Evolutionary conservation across 2,113 vertebrate species (phyloP), one percentile per base, ranked within the genome.

Genomic region (Spermophilus dauricus): DNA sequence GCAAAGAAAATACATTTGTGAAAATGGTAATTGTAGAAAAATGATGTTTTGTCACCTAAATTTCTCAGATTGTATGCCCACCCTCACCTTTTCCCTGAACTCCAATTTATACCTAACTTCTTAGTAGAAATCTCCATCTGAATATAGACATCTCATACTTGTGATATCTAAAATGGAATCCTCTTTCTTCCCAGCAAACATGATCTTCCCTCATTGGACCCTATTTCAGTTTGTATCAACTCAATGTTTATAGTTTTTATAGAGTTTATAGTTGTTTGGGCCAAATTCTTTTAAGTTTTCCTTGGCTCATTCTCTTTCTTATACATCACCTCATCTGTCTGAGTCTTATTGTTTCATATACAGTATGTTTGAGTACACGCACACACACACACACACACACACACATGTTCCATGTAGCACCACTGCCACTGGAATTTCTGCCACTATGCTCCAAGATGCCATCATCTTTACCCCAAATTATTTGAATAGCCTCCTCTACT

Each of bases 11-110:
- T 42, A 86, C 2, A 28, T 72, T 82, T 84, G 34, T 67, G 92
- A 93, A 61, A 94, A 73, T 84, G 51, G n/a, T 77, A 30, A 58
- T 17, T 70, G 4, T 34, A 81, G 58, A 85, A 93, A 92, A 93
- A 61, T n/a, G 10, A 63, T 45, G 7, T 51, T 91, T 93, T 78
- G 10, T 34, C 84, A 95, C 26, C 92, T 86, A 42, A 4, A 70
- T 78, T 89, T 87, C 89, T 73, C 95, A 70, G 48, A 65, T 69
- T 82, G 42, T 45, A 58, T 34, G 30, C n/a, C 51, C 73, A 73
- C 32, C 20, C 61, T 80, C 67, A 77, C 10, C 16, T 77, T 83
- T 45, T 28, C 18, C 37, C 30, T 72, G 37, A 91, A 61, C 45
- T 85, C 37, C 34, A 69, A 26, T 30, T 84, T 69, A 8, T 32